Evolutionary conservation across 1,140 invertebrate genomes (phyloP).

Genomic region (Macrostomum lignano): DNA sequence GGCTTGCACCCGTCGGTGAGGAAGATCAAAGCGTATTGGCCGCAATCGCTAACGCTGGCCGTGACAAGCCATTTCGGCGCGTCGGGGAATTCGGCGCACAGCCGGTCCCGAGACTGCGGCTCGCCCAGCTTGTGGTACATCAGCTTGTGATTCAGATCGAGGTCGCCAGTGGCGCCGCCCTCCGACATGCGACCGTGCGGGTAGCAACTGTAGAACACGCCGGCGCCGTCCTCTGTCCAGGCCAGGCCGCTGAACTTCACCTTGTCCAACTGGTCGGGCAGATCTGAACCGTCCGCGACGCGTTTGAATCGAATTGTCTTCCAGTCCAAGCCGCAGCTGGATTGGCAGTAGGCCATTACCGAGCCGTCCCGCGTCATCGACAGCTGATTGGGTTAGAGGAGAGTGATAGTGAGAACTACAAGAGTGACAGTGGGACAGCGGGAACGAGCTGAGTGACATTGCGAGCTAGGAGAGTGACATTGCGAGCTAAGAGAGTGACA

Average conservation of each 20-base stretch:
- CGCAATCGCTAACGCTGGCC: slow-evolving; percentile 53
- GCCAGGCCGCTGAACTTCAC: slow-evolving; percentile 63
- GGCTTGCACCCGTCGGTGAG: slow-evolving; percentile 48
- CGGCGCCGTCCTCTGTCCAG: slow-evolving; percentile 78
- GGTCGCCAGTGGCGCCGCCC: slow-evolving; percentile 56
- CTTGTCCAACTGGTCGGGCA: slow-evolving; percentile 55
- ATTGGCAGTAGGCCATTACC: background rate
- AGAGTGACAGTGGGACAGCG: too few relatives aligned
- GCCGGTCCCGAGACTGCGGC: slow-evolving; percentile 52
- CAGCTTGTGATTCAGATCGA: slow-evolving; percentile 61
- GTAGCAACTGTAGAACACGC: slow-evolving; percentile 69
- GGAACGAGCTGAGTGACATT: too few relatives aligned
- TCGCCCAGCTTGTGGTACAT: slow-evolving; percentile 69
- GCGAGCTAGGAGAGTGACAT: too few relatives aligned
- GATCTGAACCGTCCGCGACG: slow-evolving; percentile 39
- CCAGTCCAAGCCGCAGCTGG: background rate
- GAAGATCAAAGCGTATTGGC: slow-evolving; percentile 50
- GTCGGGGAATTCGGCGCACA: slow-evolving; percentile 63
- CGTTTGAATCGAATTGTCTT: slow-evolving; percentile 27
- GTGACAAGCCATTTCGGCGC: slow-evolving; percentile 65
- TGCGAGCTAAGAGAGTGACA: too few relatives aligned
- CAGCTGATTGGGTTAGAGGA: too few relatives aligned
- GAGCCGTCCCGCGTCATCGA: background rate
- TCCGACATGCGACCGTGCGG: slow-evolving; percentile 46
- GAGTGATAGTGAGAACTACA: too few relatives aligned